Conservation (phyloP, 2,888 invertebrate genomes). For the Drosophila engyochracea region DNA sequence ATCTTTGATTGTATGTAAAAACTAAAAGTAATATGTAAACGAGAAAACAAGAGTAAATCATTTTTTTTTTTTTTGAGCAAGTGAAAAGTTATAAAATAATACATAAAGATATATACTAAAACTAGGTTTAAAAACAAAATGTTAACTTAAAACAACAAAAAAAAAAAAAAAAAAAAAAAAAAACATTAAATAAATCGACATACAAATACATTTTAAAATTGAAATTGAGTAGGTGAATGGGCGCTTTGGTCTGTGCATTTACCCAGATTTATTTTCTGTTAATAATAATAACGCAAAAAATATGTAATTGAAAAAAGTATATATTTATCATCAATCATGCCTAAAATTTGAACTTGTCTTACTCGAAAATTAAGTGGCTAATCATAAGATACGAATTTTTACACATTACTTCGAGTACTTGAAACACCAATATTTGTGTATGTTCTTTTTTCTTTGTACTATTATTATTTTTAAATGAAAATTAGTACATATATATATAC, state of each 20-base stretch:
- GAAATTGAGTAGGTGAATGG: constrained; percentile 36
- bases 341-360: constrained; percentile 31
- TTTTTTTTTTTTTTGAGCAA: constrained; percentile 45
- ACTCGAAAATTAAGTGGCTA: constrained; percentile 11
- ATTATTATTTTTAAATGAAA: constrained; percentile 19
- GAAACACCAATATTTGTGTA: constrained; percentile 70
- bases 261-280: constrained; percentile 47
- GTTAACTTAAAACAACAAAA: constrained; percentile 49
- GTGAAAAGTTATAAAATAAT: constrained; percentile 49
- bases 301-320: neutral
- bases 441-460: constrained; percentile 15
- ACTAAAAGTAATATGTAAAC: constrained; percentile 32
- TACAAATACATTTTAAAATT: constrained; percentile 50
- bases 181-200: constrained; percentile 53
- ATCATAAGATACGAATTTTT: constrained; percentile 57
- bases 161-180: constrained; percentile 18
- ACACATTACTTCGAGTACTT: constrained; percentile 74
- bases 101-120: constrained; percentile 47
- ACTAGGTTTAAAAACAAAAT: constrained; percentile 54
- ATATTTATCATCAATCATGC: constrained; percentile 26
- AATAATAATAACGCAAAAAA: neutral
- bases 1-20: constrained; percentile 54
- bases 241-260: constrained; percentile 54
- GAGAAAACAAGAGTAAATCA: constrained; percentile 26
- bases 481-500: constrained; percentile 16